phyloP scores from a whole-genome alignment of 2,888 invertebrate species.

The Cepaea hortensis region DNA sequence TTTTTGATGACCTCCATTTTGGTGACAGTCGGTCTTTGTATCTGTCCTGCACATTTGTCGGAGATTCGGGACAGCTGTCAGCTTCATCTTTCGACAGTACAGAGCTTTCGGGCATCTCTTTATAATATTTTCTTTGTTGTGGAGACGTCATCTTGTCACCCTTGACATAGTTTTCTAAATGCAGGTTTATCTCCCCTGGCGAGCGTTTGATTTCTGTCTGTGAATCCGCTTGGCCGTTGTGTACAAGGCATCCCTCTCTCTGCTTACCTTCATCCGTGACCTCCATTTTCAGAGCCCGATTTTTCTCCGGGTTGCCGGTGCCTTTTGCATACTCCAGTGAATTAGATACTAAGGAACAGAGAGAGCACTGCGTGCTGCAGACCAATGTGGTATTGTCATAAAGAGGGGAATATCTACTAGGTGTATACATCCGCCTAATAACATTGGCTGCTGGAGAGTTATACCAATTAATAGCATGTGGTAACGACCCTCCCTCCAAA shows the following conservation, averaged over 20 bases:
- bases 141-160: not conserved
- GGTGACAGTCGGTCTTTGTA: not conserved
- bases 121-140: not conserved
- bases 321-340: not conserved
- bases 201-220: not conserved
- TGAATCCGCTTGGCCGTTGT: too few species aligned
- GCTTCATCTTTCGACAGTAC: not conserved
- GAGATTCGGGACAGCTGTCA: not conserved
- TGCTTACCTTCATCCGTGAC: not conserved
- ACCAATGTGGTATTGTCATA: constrained; percentile 23
- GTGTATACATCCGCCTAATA: not conserved
- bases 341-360: not conserved
- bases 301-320: not conserved
- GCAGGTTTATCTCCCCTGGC: not conserved
- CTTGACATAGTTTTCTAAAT: not conserved
- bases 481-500: too few species aligned
- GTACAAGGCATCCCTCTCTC: not conserved
- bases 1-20: not conserved
- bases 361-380: not conserved
- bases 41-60: not conserved
- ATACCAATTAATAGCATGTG: not conserved
- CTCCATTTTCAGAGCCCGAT: not conserved
- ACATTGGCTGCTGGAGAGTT: not conserved
- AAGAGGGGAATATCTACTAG: constrained; percentile 7
- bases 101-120: not conserved